Base-by-base conservation (phyloP, 2,113 vertebrate genomes). In the Acanthisitta chloris region DNA sequence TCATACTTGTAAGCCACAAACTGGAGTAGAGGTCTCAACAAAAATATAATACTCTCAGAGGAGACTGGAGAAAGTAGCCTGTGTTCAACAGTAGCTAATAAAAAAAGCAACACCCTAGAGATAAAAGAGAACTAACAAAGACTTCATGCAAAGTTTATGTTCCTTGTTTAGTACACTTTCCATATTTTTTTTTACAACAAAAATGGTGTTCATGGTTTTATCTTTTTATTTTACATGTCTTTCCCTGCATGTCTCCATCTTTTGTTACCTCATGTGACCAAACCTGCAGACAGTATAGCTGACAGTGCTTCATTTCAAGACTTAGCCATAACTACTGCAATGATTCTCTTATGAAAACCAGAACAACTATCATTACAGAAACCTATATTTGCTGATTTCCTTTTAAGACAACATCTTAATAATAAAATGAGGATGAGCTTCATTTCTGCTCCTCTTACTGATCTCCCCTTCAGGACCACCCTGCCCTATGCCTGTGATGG, bases 401-500 rank as follows among this genome's bases (percentile, higher is more conserved):
- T 71, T 49, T 33, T 49, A 62, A 7, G 51, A 34, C 23, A 81
- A 31, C 21, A 33, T 18, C 34, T 36, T 46, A 33, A 34, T 33
- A 70, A 72, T 26, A 64, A 86, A 92, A 45, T 17, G 43, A 48
- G 20, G 2, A 5, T 5, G 4, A 80, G 5, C 8, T 76, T 74
- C 18, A 17, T 62, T 82, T 65, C 26, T 58, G 14, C 8, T 49
- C 7, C 5, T 3, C 8, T 45, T 49, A 9, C 10, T 0, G 0
- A 62, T 24, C 3, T 57, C 5, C 3, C 2, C 14, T 10, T 65
- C 1, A 3, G 34, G 21, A 65, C 18, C 29, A 49, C 49, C 6
- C 34, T 57, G 31, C 17, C 21, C 67, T 3, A 1, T 6, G 6
- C 7, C 31, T 4, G 3, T 8, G 28, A 11, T 14, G 23, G 33